Evolutionary conservation across 2,888 invertebrate species (phyloP), one percentile per base, ranked within the genome.

Genomic region (Eledona agricola): DNA sequence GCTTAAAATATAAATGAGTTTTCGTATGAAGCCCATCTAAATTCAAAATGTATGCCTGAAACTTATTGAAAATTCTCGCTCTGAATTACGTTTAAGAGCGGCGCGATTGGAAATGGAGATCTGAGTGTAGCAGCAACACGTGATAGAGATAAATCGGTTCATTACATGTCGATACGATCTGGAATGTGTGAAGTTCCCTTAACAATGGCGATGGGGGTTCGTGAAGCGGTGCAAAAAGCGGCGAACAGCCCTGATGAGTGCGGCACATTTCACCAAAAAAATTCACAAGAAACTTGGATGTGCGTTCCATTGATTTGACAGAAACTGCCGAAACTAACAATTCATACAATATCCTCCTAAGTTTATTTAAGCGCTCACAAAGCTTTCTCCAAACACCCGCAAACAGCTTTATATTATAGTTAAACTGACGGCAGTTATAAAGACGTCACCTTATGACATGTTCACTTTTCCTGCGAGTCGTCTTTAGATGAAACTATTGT

Each of bases 121-220:
- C 54, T 49, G 26, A 40, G 12, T 40, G 47, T 46, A 57, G 63
- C n/a, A n/a, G n/a, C 61, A 65, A 66, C 63, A 63, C 62, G 67
- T 65, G 64, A 65, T 64, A 63, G 59, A 65, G 65, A 67, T 64
- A 67, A 67, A 67, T 65, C 62, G 63, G 58, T 65, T 67, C 67
- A 66, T 67, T 67, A 65, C 62, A 52, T 58, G 19, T 25, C 51
- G 64, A 65, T 62, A 58, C 60, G 55, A 63, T 63, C 63, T 51
- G 43, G 54, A 61, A 55, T 55, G 55, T 51, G 57, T 38, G 47
- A 46, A 53, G 47, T 54, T 56, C 43, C 43, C 56, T 51, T 53
- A 47, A 57, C 55, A 58, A 63, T 34, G 31, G 5, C 28, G 19
- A 25, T n/a, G n/a, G n/a, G n/a, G 46, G n/a, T 19, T 7, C 40